Conservation (phyloP, 2,797 vertebrate species). For the Acanthiza pusilla region DNA sequence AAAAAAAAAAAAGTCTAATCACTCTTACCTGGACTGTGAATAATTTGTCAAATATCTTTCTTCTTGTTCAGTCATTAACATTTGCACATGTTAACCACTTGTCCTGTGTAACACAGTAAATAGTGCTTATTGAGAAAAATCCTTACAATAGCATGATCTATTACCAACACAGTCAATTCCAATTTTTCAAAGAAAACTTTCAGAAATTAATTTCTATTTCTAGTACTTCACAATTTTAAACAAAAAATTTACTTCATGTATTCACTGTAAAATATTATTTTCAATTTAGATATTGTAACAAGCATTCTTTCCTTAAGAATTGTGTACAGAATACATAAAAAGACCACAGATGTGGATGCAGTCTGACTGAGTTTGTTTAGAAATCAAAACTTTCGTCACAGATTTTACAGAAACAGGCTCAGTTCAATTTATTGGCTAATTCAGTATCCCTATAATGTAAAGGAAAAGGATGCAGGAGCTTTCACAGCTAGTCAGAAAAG, state of each 20-base stretch:
- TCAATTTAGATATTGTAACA: neutral
- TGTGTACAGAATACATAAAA: neutral
- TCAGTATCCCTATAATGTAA: neutral
- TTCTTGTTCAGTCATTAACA: neutral
- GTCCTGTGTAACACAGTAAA: neutral
- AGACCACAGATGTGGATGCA: neutral
- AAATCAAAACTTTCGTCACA: neutral
- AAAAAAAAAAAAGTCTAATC: neutral
- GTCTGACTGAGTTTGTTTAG: neutral
- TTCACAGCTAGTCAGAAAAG: neutral
- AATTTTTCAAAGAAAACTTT: neutral
- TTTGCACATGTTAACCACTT: neutral
- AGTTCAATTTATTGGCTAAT: neutral
- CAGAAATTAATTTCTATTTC: neutral
- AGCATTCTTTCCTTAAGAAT: neutral
- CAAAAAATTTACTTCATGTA: neutral
- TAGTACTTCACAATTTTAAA: neutral
- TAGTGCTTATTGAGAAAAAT: neutral
- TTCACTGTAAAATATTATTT: neutral
- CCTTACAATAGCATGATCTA: neutral
- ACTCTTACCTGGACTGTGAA: neutral
- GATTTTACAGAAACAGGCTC: neutral
- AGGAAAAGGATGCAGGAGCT: neutral
- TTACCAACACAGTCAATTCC: neutral
- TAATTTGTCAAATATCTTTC: neutral